Evolutionary conservation across 64 coral and sea anemone genomes (phyloP).

Genomic region (Platygyra sinensis): DNA sequence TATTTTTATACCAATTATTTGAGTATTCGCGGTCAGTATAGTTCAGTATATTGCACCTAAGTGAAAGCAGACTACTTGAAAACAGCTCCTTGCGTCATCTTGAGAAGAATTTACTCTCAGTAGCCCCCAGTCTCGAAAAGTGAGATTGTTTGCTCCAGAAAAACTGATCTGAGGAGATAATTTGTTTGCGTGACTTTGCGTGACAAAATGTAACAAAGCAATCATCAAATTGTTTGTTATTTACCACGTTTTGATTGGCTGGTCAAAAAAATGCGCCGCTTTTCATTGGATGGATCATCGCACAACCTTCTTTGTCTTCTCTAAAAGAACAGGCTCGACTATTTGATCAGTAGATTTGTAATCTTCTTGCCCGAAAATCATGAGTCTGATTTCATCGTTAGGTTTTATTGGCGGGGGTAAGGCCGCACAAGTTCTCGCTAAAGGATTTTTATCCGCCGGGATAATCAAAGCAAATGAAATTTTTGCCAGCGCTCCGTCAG

Average conservation of each 20-base stretch:
- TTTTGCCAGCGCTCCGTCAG: constrained; percentile 83
- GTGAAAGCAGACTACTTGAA: background rate
- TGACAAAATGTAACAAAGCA: background rate
- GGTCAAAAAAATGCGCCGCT: background rate
- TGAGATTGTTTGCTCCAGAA: too few species aligned
- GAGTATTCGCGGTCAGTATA: background rate
- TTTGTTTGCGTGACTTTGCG: too few species aligned
- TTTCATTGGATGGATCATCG: background rate
- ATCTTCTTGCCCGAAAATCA: background rate
- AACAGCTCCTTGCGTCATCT: background rate
- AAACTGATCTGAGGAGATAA: too few species aligned
- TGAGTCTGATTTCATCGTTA: constrained; percentile 81
- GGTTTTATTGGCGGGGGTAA: constrained; percentile 99
- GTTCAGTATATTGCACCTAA: background rate
- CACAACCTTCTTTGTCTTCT: background rate
- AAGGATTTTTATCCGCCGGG: constrained; percentile 93
- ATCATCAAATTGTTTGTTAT: background rate
- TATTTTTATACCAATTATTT: background rate
- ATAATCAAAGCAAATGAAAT: constrained; percentile 84
- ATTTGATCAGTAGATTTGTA: background rate
- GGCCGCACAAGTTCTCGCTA: constrained; percentile 83
- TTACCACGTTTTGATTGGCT: background rate
- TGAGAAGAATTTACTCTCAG: background rate
- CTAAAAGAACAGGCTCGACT: background rate
- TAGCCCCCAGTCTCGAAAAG: too few species aligned